Evolutionary conservation across 1,140 invertebrate species (phyloP).

Genomic region (Colletes latitarsis): DNA sequence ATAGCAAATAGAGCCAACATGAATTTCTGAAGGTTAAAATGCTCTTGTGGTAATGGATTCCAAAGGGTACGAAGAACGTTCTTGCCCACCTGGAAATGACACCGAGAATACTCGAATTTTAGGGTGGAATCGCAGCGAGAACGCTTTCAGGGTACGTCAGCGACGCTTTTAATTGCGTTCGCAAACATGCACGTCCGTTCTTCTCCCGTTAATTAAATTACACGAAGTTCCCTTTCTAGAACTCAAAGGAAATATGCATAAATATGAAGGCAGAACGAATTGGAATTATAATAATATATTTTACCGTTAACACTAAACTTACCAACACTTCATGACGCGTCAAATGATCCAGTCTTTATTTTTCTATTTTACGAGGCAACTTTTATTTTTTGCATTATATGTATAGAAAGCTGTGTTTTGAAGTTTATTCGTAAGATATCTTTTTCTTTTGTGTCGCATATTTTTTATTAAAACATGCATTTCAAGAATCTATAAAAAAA

Average conservation of each 20-base stretch:
- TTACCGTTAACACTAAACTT: too few relatives aligned
- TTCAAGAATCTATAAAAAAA: too few relatives aligned
- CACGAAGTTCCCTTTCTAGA: too few relatives aligned
- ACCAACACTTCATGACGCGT: too few relatives aligned
- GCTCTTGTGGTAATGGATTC: slow-evolving; percentile 16
- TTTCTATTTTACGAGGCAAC: too few relatives aligned
- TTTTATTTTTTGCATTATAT: too few relatives aligned
- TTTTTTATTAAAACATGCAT: too few relatives aligned
- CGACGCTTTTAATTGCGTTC: slow-evolving; percentile 13
- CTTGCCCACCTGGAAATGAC: neutral
- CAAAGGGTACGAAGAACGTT: too few relatives aligned
- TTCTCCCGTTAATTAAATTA: slow-evolving; percentile 31
- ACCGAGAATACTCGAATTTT: slow-evolving; percentile 9
- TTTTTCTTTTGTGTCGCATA: too few relatives aligned
- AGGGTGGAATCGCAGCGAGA: neutral
- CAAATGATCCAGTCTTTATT: too few relatives aligned
- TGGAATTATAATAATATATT: neutral
- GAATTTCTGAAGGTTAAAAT: slow-evolving; percentile 22
- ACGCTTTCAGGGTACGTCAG: neutral
- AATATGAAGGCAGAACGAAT: neutral
- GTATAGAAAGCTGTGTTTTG: too few relatives aligned
- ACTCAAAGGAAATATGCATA: neutral
- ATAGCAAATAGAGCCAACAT: neutral
- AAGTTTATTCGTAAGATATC: too few relatives aligned
- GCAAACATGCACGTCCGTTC: slow-evolving; percentile 1